Percentiles rank a stretch among this genome's conserved stretches.
phyloP scores from a whole-genome alignment of 2,113 vertebrate genomes.

The Pygoscelis antarcticus region DNA sequence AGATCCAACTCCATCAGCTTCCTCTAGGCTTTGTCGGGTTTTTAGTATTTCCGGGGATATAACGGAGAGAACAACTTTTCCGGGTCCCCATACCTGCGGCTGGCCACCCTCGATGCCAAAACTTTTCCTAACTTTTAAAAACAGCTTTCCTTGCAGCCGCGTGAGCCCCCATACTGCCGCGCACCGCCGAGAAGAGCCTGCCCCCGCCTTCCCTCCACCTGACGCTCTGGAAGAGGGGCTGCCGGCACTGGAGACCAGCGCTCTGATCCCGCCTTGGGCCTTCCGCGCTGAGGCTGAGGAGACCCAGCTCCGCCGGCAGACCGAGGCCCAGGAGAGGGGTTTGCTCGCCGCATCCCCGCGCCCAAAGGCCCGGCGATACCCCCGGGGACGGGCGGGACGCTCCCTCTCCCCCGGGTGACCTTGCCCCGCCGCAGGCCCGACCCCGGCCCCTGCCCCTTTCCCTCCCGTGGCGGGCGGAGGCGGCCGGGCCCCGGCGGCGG shows the following conservation, averaged over 20 bases:
- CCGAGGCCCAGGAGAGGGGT: too few species aligned
- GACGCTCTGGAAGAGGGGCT: not conserved
- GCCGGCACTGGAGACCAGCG: accelerated
- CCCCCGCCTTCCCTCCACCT: too few species aligned
- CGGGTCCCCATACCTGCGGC: accelerated
- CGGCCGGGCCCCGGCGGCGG: too few species aligned
- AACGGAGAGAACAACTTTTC: accelerated
- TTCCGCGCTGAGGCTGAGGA: accelerated
- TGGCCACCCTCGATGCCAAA: accelerated
- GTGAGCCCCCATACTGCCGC: accelerated
- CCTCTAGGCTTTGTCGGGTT: too few species aligned
- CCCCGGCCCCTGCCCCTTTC: not conserved
- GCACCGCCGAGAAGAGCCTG: not conserved
- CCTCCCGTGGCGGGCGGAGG: too few species aligned
- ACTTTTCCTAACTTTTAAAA: not conserved
- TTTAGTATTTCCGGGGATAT: not conserved
- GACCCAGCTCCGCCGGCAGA: not conserved
- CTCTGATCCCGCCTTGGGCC: accelerated
- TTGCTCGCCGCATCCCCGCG: too few species aligned
- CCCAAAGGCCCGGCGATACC: not conserved
- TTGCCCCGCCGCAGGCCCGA: not conserved
- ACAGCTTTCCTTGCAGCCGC: not conserved
- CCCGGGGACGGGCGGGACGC: not conserved
- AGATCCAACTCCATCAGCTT: accelerated
- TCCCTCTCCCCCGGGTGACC: not conserved